phyloP scores from a whole-genome alignment of 2,113 vertebrate species.

The Microtus richardsoni region DNA sequence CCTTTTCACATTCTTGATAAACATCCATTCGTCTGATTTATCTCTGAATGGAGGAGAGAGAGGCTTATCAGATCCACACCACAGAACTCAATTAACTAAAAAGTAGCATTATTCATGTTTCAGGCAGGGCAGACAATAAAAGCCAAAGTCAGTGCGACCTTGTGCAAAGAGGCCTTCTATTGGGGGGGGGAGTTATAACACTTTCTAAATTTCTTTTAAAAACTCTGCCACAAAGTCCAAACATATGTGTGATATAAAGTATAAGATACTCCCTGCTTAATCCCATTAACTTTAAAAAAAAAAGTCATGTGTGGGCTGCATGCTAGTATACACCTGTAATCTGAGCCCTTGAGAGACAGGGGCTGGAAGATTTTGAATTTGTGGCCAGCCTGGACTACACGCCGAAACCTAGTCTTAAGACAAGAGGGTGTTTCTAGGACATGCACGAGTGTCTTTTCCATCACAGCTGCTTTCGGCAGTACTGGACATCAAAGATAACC shows the following conservation, averaged over 20 bases:
- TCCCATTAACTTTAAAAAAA: background rate
- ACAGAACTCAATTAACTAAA: slow-evolving; percentile 46
- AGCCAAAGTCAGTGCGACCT: background rate
- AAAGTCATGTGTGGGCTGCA: background rate
- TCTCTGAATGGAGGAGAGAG: slow-evolving; percentile 23
- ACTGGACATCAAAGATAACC: background rate
- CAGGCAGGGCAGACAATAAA: background rate
- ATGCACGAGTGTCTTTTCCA: background rate
- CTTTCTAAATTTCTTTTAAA: background rate
- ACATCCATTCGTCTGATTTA: slow-evolving; percentile 7
- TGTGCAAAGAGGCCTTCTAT: background rate
- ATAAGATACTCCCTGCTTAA: background rate
- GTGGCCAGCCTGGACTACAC: background rate
- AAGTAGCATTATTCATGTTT: background rate
- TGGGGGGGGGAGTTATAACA: background rate
- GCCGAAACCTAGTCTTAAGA: background rate
- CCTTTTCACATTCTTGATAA: slow-evolving; percentile 59
- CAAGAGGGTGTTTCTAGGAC: background rate
- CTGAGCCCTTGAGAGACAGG: background rate
- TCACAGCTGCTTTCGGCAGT: background rate
- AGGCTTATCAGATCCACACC: slow-evolving; percentile 13
- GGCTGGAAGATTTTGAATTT: background rate
- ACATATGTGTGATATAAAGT: background rate
- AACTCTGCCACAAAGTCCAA: background rate
- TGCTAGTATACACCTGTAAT: background rate